These are phyloP conservation scores for Acronicta aceris DNA, from an alignment of 2,888 invertebrate species.

Conservation along the genomic window DNA sequence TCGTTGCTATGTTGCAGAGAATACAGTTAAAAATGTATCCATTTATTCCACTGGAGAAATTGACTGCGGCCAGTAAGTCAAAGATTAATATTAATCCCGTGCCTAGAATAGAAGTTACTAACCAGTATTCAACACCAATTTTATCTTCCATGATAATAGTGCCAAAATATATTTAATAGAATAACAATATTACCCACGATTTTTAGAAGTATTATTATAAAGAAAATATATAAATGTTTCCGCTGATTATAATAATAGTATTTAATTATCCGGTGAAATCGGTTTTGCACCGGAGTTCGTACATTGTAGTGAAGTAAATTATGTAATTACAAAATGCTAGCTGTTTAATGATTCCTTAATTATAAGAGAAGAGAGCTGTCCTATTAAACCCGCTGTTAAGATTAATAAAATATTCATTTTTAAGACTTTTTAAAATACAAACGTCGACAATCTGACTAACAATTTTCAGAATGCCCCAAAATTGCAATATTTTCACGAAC, in stretches of 20 bases:
- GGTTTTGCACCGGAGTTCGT: slow-evolving; percentile 1
- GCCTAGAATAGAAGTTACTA: slow-evolving; percentile 27
- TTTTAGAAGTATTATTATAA: slow-evolving; percentile 32
- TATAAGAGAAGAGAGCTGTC: background rate
- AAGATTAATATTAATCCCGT: slow-evolving; percentile 9
- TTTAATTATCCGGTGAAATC: slow-evolving; percentile 1
- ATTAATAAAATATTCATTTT: no score
- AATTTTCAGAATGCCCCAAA: no score
- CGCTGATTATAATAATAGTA: slow-evolving; percentile 6
- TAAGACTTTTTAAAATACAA: no score
- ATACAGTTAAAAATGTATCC: no score
- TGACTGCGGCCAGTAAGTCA: slow-evolving; percentile 1
- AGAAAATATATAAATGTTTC: slow-evolving; percentile 19
- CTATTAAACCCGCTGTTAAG: no score
- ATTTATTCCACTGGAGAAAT: background rate
- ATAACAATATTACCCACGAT: slow-evolving; percentile 38
- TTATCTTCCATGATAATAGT: slow-evolving; percentile 59
- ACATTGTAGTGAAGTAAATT: background rate
- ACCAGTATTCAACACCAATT: slow-evolving; percentile 47
- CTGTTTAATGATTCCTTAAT: background rate
- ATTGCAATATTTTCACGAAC: no score
- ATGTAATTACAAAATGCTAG: background rate
- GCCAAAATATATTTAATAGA: slow-evolving; percentile 57
- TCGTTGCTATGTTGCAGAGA: no score
- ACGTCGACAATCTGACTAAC: no score